Evolutionary conservation across 2,888 invertebrate species (phyloP).

Genomic region (Drosophila atripex): DNA sequence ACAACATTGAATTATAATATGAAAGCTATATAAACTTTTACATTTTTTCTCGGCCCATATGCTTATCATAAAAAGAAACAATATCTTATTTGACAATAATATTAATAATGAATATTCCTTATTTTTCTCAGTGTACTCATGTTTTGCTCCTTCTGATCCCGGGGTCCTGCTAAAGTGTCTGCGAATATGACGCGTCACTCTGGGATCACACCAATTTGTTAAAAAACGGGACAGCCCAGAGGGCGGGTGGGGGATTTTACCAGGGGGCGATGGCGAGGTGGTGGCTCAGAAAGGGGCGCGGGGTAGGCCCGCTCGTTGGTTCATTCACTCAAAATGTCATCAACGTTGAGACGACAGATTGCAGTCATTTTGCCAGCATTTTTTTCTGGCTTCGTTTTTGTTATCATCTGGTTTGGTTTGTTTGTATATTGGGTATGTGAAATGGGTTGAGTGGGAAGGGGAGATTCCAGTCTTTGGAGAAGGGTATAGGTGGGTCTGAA

Average conservation of each 20-base stretch:
- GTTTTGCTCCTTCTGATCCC: constrained; percentile 29
- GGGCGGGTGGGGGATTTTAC: constrained; percentile 1
- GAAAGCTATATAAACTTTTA: not conserved
- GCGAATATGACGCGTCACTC: constrained; percentile 78
- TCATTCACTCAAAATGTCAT: constrained; percentile 81
- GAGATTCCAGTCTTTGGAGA: constrained; percentile 7
- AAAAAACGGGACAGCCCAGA: constrained; percentile 59
- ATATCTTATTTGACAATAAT: not conserved
- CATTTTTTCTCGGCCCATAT: not conserved
- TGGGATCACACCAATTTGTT: constrained; percentile 81
- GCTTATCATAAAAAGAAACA: not conserved
- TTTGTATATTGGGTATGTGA: constrained; percentile 50
- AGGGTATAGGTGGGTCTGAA: not conserved
- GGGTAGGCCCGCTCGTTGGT: constrained; percentile 64
- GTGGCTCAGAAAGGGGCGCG: constrained; percentile 3
- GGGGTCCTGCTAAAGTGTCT: constrained; percentile 70
- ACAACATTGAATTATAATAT: no score
- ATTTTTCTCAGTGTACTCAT: constrained; percentile 4
- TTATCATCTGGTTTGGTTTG: constrained; percentile 47
- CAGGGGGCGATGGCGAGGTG: constrained; percentile 1
- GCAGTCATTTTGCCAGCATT: constrained; percentile 71
- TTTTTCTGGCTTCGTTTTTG: constrained; percentile 41
- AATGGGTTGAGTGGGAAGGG: constrained; percentile 17
- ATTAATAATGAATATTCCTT: not conserved
- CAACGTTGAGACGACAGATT: constrained; percentile 79